Percentiles rank a stretch among this genome's conserved stretches.
These are phyloP conservation scores for Philonicus albiceps DNA, from an alignment of 2,888 invertebrate genomes.

Conservation along the genomic window DNA sequence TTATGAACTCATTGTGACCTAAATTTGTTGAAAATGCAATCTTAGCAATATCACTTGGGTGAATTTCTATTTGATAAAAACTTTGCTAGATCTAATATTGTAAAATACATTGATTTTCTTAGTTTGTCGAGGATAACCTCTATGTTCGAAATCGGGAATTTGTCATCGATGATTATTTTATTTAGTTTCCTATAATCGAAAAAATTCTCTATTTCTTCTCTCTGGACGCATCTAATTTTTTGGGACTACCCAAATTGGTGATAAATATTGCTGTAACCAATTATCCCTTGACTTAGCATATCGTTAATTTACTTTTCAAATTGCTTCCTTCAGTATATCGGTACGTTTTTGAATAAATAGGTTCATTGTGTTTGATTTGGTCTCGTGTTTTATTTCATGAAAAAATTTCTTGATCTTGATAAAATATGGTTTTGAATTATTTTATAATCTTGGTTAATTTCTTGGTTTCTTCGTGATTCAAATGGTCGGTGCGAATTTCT, in stretches of 20 bases:
- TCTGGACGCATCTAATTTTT: slow-evolving; percentile 47
- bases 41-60: too few relatives aligned
- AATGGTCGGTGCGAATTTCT: slow-evolving; percentile 14
- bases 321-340: slow-evolving; percentile 27
- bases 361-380: background rate
- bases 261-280: slow-evolving; percentile 50
- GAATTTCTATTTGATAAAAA: slow-evolving; percentile 47
- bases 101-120: slow-evolving; percentile 44
- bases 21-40: too few relatives aligned
- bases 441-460: background rate
- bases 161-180: slow-evolving; percentile 47
- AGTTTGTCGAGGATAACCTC: slow-evolving; percentile 47
- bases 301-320: slow-evolving; percentile 47
- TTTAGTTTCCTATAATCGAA: slow-evolving; percentile 49
- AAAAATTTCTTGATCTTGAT: background rate
- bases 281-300: slow-evolving; percentile 49
- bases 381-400: slow-evolving; percentile 17
- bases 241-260: slow-evolving; percentile 52
- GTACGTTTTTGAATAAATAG: slow-evolving; percentile 20
- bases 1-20: too few relatives aligned
- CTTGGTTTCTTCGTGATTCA: slow-evolving; percentile 22
- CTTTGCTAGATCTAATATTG: slow-evolving; percentile 48
- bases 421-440: background rate
- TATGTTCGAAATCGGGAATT: slow-evolving; percentile 46
- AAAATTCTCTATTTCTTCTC: slow-evolving; percentile 48